Evolutionary conservation across 2,113 vertebrate species (phyloP).

Genomic region (Pangasianodon gigas): DNA sequence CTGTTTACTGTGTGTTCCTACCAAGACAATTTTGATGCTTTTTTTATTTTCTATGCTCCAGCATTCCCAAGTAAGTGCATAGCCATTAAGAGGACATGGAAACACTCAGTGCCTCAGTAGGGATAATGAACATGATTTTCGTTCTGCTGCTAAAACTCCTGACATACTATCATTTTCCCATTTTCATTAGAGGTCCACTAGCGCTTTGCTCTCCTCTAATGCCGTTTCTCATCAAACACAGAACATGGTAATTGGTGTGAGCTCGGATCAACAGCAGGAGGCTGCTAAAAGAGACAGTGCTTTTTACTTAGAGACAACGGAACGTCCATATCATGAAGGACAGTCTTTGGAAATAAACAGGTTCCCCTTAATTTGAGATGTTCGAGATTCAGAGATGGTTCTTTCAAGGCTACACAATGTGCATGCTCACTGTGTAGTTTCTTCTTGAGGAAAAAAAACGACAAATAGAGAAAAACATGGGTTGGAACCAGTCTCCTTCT

Average conservation of each 20-base stretch:
- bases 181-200: constrained; percentile 27
- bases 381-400: not conserved
- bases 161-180: constrained; percentile 25
- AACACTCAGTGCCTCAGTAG: not conserved
- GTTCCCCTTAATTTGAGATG: not conserved
- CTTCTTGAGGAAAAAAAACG: not conserved
- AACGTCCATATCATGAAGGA: not conserved
- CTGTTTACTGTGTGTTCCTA: not conserved
- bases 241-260: constrained; percentile 7
- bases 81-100: constrained; percentile 31
- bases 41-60: not conserved
- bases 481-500: constrained; percentile 51
- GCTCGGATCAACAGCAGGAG: constrained; percentile 18
- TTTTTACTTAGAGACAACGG: not conserved
- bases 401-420: constrained; percentile 18
- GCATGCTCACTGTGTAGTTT: not conserved
- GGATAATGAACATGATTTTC: constrained; percentile 30
- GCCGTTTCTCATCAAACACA: not conserved
- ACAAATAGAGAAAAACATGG: constrained; percentile 37
- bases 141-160: constrained; percentile 39
- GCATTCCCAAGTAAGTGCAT: constrained; percentile 6
- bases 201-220: constrained; percentile 6
- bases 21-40: constrained; percentile 13
- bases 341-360: not conserved
- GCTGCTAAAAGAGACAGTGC: not conserved